Evolutionary conservation across 2,888 invertebrate genomes (phyloP).

Genomic region (Sesia apiformis): DNA sequence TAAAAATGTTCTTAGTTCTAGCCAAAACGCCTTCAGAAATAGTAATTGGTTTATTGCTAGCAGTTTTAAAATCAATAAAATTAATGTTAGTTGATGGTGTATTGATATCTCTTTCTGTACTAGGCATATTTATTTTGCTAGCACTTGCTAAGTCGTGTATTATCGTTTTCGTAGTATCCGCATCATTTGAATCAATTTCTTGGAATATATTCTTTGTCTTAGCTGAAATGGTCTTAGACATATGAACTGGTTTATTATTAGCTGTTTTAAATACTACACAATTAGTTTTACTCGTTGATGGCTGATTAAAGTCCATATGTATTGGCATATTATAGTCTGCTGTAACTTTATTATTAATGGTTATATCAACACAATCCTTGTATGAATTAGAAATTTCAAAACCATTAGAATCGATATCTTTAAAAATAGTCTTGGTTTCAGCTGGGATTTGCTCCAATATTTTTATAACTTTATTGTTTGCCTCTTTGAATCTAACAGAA

Average conservation of each 20-base stretch:
- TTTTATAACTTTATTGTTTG: constrained; percentile 31
- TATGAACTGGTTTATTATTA: constrained; percentile 39
- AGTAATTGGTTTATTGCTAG: constrained; percentile 36
- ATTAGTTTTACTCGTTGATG: background rate
- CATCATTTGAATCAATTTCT: constrained; percentile 10
- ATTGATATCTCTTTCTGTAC: constrained; percentile 32
- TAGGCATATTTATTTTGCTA: constrained; percentile 4
- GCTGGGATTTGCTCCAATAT: constrained; percentile 20
- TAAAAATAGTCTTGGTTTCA: constrained; percentile 16
- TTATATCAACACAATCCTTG: background rate
- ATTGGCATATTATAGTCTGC: background rate
- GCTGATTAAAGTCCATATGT: background rate
- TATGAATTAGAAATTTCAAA: background rate
- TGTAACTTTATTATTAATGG: background rate
- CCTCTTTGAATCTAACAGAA: constrained; percentile 29
- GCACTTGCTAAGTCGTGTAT: too few species aligned
- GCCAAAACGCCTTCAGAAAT: constrained; percentile 31
- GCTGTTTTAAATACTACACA: constrained; percentile 35
- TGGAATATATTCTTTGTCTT: constrained; percentile 32
- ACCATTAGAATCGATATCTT: background rate
- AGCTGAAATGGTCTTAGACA: constrained; percentile 31
- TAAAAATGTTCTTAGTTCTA: constrained; percentile 32
- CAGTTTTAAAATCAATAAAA: constrained; percentile 36
- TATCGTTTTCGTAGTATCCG: too few species aligned
- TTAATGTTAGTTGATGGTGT: background rate